These are phyloP conservation scores for Myotis vivesi DNA, from an alignment of 2,797 vertebrate genomes.

Conservation along the genomic window DNA sequence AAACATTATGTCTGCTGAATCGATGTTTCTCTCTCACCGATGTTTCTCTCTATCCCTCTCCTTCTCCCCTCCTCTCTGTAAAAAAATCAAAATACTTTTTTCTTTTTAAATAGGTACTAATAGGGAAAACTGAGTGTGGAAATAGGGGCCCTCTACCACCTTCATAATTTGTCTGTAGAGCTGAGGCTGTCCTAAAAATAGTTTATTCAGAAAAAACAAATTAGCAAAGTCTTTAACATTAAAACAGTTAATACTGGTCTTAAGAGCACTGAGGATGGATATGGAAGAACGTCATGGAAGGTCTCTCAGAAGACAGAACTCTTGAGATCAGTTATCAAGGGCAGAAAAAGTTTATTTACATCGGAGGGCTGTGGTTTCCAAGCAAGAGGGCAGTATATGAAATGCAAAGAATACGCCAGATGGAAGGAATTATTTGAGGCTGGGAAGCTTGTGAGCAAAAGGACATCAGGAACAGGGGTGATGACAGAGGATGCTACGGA, in stretches of 20 bases:
- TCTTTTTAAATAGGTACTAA: background rate
- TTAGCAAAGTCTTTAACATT: background rate
- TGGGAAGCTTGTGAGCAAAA: background rate
- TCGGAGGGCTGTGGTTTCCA: background rate
- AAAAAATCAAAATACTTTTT: no score
- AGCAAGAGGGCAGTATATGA: background rate
- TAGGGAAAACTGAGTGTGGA: background rate
- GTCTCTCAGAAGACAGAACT: background rate
- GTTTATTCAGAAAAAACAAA: background rate
- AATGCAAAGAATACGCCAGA: background rate
- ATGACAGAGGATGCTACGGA: accelerated
- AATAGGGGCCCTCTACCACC: background rate
- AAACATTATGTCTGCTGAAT: background rate
- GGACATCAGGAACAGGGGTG: background rate
- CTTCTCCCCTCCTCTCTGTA: no score
- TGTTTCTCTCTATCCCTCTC: no score
- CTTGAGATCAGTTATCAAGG: background rate
- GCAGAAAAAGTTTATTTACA: background rate
- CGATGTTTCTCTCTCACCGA: no score
- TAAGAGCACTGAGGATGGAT: background rate
- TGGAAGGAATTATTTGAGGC: background rate
- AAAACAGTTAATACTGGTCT: background rate
- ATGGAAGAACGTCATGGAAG: background rate
- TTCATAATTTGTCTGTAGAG: background rate
- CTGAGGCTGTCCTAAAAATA: background rate